Percentiles rank a stretch among this genome's conserved stretches.
Conservation (phyloP, 2,113 vertebrate species). For the Peromyscus polionotus region DNA sequence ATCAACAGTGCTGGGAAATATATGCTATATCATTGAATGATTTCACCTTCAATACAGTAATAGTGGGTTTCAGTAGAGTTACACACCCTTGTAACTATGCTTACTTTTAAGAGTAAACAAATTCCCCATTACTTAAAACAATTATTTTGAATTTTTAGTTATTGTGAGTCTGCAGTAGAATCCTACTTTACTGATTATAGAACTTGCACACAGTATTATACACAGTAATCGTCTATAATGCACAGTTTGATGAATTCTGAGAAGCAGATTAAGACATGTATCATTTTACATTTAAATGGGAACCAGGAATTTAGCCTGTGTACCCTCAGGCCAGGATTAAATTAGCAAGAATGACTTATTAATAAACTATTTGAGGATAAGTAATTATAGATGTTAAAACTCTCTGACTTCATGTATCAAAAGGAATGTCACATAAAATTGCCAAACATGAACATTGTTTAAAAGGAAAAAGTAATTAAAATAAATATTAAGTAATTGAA, state of each 20-base stretch:
- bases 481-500: not conserved
- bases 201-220: not conserved
- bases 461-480: not conserved
- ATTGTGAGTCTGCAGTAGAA: not conserved
- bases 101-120: not conserved
- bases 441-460: not conserved
- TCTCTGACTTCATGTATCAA: not conserved
- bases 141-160: not conserved
- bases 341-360: not conserved
- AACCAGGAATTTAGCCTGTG: constrained; percentile 3
- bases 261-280: not conserved
- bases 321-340: not conserved
- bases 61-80: not conserved
- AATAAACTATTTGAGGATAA: not conserved
- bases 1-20: not conserved
- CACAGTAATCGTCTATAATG: not conserved
- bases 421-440: constrained; percentile 23
- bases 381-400: constrained; percentile 8
- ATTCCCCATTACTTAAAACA: not conserved
- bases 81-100: not conserved
- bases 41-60: not conserved
- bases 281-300: not conserved
- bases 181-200: not conserved
- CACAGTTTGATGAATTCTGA: not conserved
- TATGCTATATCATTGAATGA: not conserved